Evolutionary conservation across 1,140 invertebrate genomes (phyloP).

Genomic region (Caenorhabditis brenneri): DNA sequence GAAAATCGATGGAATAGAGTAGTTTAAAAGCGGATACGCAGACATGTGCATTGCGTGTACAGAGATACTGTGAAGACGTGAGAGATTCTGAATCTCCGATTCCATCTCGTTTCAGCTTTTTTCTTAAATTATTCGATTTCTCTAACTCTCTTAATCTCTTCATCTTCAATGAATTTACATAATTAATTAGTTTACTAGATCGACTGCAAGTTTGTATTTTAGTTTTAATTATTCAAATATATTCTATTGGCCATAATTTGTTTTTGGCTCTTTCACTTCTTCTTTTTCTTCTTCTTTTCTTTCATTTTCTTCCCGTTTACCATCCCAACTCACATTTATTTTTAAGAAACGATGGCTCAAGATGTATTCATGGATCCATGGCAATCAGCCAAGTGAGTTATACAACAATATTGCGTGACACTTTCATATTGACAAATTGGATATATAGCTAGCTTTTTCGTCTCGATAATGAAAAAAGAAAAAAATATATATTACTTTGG

Average conservation of each 20-base stretch:
- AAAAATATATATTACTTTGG: too few species aligned
- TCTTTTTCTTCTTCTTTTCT: not conserved
- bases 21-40: slow-evolving; percentile 4
- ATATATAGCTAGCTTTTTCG: not conserved
- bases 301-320: not conserved
- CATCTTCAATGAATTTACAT: not conserved
- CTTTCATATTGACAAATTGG: not conserved
- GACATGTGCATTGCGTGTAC: slow-evolving; percentile 8
- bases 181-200: slow-evolving; percentile 23
- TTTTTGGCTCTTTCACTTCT: not conserved
- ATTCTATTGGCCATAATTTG: slow-evolving; percentile 25
- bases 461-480: not conserved
- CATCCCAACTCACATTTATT: not conserved
- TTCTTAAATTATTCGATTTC: not conserved
- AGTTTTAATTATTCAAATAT: slow-evolving; percentile 25
- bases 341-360: slow-evolving; percentile 5
- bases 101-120: not conserved
- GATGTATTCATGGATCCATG: slow-evolving; percentile 46
- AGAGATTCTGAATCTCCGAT: not conserved
- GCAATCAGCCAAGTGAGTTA: slow-evolving; percentile 34
- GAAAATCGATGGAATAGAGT: slow-evolving; percentile 39
- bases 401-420: not conserved
- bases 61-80: slow-evolving; percentile 9
- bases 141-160: slow-evolving; percentile 11
- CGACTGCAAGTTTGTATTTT: not conserved